phyloP scores from a whole-genome alignment of 2,113 vertebrate genomes.

The Vulpes ferrilata region DNA sequence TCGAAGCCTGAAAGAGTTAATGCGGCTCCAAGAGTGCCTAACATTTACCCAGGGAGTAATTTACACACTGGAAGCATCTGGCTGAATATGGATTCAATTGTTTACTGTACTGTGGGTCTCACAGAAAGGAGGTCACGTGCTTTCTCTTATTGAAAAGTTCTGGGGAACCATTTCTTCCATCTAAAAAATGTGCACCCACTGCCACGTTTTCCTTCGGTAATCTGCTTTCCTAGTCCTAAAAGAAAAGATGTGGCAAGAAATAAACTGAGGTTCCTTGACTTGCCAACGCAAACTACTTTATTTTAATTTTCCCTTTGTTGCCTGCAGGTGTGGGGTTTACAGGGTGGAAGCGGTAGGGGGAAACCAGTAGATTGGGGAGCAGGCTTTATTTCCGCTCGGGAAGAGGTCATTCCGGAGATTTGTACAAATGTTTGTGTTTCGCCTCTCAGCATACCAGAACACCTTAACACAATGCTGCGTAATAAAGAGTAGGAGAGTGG shows the following conservation, averaged over 20 bases:
- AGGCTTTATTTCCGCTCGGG: slow-evolving; percentile 31
- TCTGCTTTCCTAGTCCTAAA: slow-evolving; percentile 49
- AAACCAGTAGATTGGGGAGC: neutral
- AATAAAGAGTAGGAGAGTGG: slow-evolving; percentile 48
- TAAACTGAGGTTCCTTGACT: slow-evolving; percentile 11
- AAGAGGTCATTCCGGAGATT: slow-evolving; percentile 59
- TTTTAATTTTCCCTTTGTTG: slow-evolving; percentile 57
- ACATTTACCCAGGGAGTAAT: slow-evolving; percentile 83
- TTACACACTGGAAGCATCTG: slow-evolving; percentile 84
- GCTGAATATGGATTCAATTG: slow-evolving; percentile 84
- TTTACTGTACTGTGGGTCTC: slow-evolving; percentile 81
- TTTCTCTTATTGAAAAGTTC: slow-evolving; percentile 82
- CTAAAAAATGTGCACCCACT: slow-evolving; percentile 73
- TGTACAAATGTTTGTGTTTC: slow-evolving; percentile 61
- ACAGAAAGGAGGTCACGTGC: slow-evolving; percentile 82
- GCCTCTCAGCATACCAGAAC: neutral
- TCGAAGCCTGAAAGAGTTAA: slow-evolving; percentile 84
- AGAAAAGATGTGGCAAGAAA: slow-evolving; percentile 37
- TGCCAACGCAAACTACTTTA: slow-evolving; percentile 30
- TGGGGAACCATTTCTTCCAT: slow-evolving; percentile 79
- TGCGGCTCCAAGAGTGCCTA: slow-evolving; percentile 77
- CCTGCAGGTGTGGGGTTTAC: neutral
- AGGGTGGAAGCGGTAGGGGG: neutral
- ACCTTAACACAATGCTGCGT: neutral
- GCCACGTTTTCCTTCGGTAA: slow-evolving; percentile 56